Percentiles rank a stretch among this genome's conserved stretches.
phyloP scores from a whole-genome alignment of 2,113 vertebrate species.

The Catharus minimus region DNA sequence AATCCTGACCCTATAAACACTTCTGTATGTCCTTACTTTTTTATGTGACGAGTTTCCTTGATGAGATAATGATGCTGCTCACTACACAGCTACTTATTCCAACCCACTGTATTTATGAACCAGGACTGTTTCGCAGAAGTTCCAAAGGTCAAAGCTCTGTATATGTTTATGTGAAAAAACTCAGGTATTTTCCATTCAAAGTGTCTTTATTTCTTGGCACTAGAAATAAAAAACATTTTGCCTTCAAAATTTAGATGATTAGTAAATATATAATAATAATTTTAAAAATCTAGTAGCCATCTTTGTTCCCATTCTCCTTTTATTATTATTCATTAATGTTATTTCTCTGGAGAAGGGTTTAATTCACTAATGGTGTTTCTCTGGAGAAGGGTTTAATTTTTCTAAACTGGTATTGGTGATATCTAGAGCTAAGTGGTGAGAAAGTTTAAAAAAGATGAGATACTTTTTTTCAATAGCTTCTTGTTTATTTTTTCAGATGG shows the following conservation, averaged over 20 bases:
- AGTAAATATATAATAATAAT: not conserved
- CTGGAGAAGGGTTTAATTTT: not conserved
- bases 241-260: not conserved
- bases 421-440: not conserved
- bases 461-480: not conserved
- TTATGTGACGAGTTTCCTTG: not conserved
- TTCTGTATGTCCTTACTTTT: not conserved
- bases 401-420: not conserved
- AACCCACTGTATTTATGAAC: not conserved
- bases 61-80: not conserved
- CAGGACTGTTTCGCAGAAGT: not conserved
- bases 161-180: not conserved
- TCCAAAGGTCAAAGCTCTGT: not conserved
- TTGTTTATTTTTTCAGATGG: not conserved
- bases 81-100: not conserved
- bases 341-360: not conserved
- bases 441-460: not conserved
- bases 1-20: not conserved
- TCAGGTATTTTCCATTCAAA: not conserved
- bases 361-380: not conserved
- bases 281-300: not conserved
- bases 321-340: not conserved
- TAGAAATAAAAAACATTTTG: not conserved
- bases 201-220: not conserved
- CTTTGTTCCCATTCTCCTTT: not conserved